Base-by-base conservation (phyloP, 2,797 vertebrate genomes). In the Myotis planiceps region DNA sequence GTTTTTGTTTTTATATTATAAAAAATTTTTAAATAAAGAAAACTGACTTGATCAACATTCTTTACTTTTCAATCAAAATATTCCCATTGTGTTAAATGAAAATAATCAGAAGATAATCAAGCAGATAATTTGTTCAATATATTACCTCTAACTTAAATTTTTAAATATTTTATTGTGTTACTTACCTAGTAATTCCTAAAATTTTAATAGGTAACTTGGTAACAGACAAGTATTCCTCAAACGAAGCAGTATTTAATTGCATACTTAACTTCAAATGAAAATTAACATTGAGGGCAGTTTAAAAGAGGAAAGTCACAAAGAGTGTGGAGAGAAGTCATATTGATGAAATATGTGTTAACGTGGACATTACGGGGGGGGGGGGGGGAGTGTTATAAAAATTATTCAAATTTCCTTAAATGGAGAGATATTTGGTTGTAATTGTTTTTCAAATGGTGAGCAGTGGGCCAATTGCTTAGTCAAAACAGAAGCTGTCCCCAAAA, bases 121-220 rank as follows among this genome's bases (percentile, higher is more conserved):
- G 42, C 7, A 55, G 16, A 45, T 34, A 72, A 92, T 47, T 29
- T 34, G 25, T 90, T 93, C 60, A 66, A 37, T 18, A n/a, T 71
- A 63, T 55, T 72, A 90, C 68, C n/a, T 79, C 37, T 55, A 47
- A 92, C 51, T 60, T 92, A 75, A 88, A 81, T 19, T 66, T 94
- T 65, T 27, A 94, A 91, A 90, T 92, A 94, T 55, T 71, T 87
- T 45, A 90, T 55, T 51, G n/a, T 88, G n/a, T 83, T 47, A 55
- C 55, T 86, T 71, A 37, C 37, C 47, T 93, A 84, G n/a, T 53
- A 83, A 63, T 92, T 84, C 21, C 47, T 90, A 65, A 81, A 66
- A 68, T 49, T 86, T 84, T 68, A 63, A 72, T 42, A 65, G 37
- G 29, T 74, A 84, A 91, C 49, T 47, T 42, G 5, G 5, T 60